Evolutionary conservation across 2,113 vertebrate species (phyloP), one percentile per base, ranked within the genome.

Genomic region (Hemicordylus capensis): DNA sequence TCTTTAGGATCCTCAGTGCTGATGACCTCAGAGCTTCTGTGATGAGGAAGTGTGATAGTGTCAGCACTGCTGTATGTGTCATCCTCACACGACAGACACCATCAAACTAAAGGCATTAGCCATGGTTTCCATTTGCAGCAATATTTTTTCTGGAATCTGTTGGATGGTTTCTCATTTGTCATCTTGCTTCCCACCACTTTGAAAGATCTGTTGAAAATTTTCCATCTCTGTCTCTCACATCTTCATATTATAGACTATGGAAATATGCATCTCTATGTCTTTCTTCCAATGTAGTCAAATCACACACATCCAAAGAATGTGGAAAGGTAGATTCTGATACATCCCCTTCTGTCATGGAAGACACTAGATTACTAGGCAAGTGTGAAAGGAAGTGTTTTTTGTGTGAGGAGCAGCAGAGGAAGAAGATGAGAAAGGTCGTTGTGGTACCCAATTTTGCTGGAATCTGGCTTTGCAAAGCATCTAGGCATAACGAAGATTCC

Each of bases 81-180:
- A 75, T 34, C 59, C 81, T 67, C 84, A 84, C 56, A 81, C 28
- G 9, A 0, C 69, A 76, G 19, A 3, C 3, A 37, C 44, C 51
- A 59, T 56, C 46, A 81, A 37, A 78, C 44, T n/a, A 46, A 76
- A 63, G 39, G 19, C 44, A 24, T 42, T 59, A 0, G 8, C 31
- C 1, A 4, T 7, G 66, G 39, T 59, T 75, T 88, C 81, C 80
- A 58, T 3, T 44, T 0, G 4, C 59, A 3, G 3, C 46, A 87
- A 42, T 0, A 0, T 28, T 5, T 73, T 5, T 77, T 86, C n/a
- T 56, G 77, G 4, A 0, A 6, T 46, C 12, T 20, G 1, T 3
- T 78, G 70, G 34, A 7, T 39, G 5, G 28, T 3, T 20, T 7
- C 39, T 61, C 84, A 61, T 72, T 26, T 58, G 54, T 72, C 70